A percentile compares a stretch with the other conserved stretches of the same genome.
phyloP scores from a whole-genome alignment of 1,140 invertebrate genomes.

The Saccostrea cuccullata region DNA sequence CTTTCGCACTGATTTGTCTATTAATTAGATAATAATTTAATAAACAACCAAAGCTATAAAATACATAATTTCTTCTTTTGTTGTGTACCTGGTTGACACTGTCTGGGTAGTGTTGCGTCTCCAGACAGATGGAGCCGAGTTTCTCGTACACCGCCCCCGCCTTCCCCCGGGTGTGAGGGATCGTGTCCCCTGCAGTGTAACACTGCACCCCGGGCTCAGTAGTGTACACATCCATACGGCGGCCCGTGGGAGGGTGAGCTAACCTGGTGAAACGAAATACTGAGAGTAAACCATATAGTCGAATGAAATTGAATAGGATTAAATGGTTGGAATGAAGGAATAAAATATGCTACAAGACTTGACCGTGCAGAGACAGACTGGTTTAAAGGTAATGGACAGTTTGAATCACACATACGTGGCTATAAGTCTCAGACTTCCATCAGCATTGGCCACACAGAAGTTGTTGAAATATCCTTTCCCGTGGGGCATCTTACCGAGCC shows the following conservation, averaged over 20 bases:
- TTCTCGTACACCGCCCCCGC: slow-evolving; percentile 84
- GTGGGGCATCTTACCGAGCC: slow-evolving; percentile 83
- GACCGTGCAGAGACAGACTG: no score
- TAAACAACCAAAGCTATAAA: no score
- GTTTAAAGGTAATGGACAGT: neutral
- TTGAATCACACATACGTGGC: slow-evolving; percentile 64
- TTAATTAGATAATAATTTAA: no score
- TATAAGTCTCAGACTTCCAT: slow-evolving; percentile 60
- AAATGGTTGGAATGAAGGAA: neutral
- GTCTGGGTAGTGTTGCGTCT: slow-evolving; percentile 95
- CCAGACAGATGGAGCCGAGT: slow-evolving; percentile 91
- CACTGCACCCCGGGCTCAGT: slow-evolving; percentile 95
- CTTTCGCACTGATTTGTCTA: no score
- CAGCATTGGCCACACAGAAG: slow-evolving; percentile 82
- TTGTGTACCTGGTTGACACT: slow-evolving; percentile 87
- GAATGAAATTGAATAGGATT: neutral
- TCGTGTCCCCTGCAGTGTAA: slow-evolving; percentile 83
- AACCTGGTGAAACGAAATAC: slow-evolving; percentile 77
- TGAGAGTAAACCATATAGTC: neutral
- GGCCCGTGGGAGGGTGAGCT: slow-evolving; percentile 85
- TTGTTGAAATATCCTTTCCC: slow-evolving; percentile 77
- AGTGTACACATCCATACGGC: slow-evolving; percentile 87
- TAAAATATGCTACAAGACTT: neutral
- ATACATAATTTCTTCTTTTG: no score
- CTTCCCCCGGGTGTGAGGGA: slow-evolving; percentile 83